Conservation (phyloP, 92 coral and sea anemone genomes). For the Zoanthus sansibaricus region DNA sequence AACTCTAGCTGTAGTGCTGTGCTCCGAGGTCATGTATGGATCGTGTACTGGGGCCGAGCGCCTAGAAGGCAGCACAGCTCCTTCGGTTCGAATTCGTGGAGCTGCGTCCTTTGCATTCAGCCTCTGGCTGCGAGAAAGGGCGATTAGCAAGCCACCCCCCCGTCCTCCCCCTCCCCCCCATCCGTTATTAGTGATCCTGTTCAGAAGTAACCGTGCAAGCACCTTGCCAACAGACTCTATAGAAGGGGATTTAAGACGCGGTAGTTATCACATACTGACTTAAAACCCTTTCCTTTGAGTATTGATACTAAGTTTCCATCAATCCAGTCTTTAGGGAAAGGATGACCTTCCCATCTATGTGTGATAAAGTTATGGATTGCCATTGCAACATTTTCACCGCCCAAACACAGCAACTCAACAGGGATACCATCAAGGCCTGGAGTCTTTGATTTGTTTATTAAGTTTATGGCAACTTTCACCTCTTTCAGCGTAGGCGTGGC, state of each 20-base stretch:
- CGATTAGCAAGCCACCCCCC: neutral
- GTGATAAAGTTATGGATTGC: neutral
- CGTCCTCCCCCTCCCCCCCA: too few species aligned
- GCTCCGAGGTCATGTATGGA: too few species aligned
- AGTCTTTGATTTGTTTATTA: slow-evolving; percentile 24
- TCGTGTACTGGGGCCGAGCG: too few species aligned
- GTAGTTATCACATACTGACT: neutral
- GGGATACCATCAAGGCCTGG: slow-evolving; percentile 40
- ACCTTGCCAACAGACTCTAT: slow-evolving; percentile 1
- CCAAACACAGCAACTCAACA: neutral
- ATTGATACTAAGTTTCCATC: neutral
- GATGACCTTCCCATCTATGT: slow-evolving; percentile 9
- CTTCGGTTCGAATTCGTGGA: too few species aligned
- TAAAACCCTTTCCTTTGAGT: neutral
- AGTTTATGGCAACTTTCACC: neutral
- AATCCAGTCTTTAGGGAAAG: neutral
- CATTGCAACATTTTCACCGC: neutral
- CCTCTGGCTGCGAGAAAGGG: too few species aligned
- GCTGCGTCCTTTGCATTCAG: too few species aligned
- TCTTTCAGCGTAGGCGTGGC: slow-evolving; percentile 22
- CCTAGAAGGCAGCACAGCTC: too few species aligned
- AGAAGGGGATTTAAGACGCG: neutral
- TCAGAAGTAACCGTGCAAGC: slow-evolving; percentile 15
- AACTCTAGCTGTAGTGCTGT: too few species aligned
- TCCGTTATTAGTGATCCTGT: neutral